Conservation (phyloP, 2,113 vertebrate species). For the Oophaga pumilio region DNA sequence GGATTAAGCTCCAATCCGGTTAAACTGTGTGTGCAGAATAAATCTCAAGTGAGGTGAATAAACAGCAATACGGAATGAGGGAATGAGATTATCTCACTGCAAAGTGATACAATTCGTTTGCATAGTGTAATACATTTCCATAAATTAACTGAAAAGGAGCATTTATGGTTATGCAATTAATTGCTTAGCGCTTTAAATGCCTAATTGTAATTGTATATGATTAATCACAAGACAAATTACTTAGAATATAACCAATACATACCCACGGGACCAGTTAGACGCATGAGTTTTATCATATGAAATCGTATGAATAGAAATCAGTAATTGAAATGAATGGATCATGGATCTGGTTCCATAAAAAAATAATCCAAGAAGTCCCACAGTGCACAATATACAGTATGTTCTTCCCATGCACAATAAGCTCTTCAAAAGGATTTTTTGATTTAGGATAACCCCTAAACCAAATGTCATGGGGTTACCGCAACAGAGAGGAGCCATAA, state of each 20-base stretch:
- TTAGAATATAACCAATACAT: not conserved
- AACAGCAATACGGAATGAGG: not conserved
- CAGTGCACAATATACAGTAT: too few relatives aligned
- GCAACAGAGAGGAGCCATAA: too few relatives aligned
- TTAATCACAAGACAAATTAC: conserved; percentile 18
- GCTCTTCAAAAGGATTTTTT: too few relatives aligned
- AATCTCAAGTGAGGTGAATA: conserved; percentile 1
- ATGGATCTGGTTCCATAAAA: not conserved
- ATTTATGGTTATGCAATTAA: conserved; percentile 12
- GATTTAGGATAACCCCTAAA: too few relatives aligned
- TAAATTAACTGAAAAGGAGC: conserved; percentile 1
- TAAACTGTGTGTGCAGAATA: not conserved
- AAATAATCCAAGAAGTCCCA: too few relatives aligned
- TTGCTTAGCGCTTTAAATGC: not conserved
- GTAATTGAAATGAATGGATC: not conserved
- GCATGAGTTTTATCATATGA: not conserved
- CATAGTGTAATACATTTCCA: conserved; percentile 16
- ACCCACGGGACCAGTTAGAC: not conserved
- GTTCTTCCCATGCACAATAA: too few relatives aligned
- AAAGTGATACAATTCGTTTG: not conserved
- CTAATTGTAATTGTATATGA: conserved; percentile 28
- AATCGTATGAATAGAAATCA: not conserved
- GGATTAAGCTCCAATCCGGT: not conserved
- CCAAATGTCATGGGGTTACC: too few relatives aligned
- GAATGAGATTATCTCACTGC: not conserved